Evolutionary conservation across 2,888 invertebrate species (phyloP), one percentile per base, ranked within the genome.

Genomic region (Agonopterix alstromeriana): DNA sequence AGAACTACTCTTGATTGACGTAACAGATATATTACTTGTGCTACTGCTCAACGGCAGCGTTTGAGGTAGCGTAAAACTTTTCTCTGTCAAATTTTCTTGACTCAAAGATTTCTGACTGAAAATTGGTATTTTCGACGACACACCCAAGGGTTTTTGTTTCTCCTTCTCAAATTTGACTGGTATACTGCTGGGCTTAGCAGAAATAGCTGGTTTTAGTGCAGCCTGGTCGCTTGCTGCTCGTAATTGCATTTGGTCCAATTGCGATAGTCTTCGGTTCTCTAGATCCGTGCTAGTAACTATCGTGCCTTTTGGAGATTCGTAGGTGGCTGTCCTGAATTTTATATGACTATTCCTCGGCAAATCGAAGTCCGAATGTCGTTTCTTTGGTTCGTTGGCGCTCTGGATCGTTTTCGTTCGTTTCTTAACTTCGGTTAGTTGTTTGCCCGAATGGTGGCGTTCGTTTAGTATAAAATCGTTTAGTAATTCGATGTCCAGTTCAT

Each of bases 1-100:
- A 10, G 92, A 92, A 61, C 90, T 91, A 60, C 82, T 90, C 55
- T 91, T 89, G 44, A 92, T 92, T 0, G 92, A 92, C n/a, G 92
- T 92, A 0, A 92, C 90, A 3, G 92, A 90, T 49, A 89, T 82
- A 47, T 89, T 89, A 0, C 85, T 86, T 3, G 87, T 77, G 60
- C 85, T 85, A 53, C 81, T 66, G 51, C 75, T 83, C 40, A 81
- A 64, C 9, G 87, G 84, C 10, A 88, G 86, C 0, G 88, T 82
- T 1, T 77, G 75, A 3, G 86, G 83, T 49, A 88, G 56, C 2
- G 87, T 80, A 53, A 84, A 83, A 40, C 66, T 74, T 49, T 75
- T 73, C 8, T 88, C 89, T 1, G 75, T 68, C 51, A 89, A 71
- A 74, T 86, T 90, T 57, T 90, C 89, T 57, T 87, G 87, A 70